phyloP scores from a whole-genome alignment of 2,888 invertebrate species.

The Caenorhabditis sp. region DNA sequence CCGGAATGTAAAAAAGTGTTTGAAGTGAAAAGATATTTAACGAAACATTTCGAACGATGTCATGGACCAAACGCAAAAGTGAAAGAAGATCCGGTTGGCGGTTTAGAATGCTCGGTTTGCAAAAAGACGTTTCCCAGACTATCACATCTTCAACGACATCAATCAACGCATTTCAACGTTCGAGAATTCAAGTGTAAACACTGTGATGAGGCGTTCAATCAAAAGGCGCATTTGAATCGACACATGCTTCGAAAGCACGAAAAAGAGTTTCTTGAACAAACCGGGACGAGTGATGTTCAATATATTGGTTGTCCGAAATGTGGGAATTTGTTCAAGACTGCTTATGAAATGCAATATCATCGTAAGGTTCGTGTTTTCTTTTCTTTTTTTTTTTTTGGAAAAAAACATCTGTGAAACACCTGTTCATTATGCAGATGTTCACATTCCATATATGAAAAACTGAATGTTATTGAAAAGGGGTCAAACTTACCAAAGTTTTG shows the following conservation, averaged over 20 bases:
- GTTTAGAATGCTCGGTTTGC: conserved; percentile 44
- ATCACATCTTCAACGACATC: conserved; percentile 56
- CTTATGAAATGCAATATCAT: conserved; percentile 33
- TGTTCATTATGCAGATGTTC: too few species aligned
- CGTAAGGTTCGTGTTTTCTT: conserved; percentile 13
- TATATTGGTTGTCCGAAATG: conserved; percentile 37
- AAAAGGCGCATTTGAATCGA: conserved; percentile 49
- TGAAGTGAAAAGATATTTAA: conserved; percentile 34
- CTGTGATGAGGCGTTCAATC: conserved; percentile 45
- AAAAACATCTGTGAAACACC: too few species aligned
- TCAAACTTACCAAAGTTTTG: too few species aligned
- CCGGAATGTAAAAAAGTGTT: conserved; percentile 25
- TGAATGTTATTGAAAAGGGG: too few species aligned
- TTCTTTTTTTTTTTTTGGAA: not conserved
- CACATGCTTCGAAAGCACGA: conserved; percentile 46
- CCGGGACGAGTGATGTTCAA: conserved; percentile 4
- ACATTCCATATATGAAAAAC: too few species aligned
- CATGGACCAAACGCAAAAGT: conserved; percentile 29
- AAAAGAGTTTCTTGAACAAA: conserved; percentile 8
- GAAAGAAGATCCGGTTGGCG: not conserved
- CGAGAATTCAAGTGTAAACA: conserved; percentile 42
- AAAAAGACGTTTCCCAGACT: conserved; percentile 48
- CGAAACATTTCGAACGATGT: conserved; percentile 44
- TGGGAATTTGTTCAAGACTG: conserved; percentile 39
- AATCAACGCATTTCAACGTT: conserved; percentile 49